Conservation (phyloP, 2,797 vertebrate species). For the Oophaga sylvatica region DNA sequence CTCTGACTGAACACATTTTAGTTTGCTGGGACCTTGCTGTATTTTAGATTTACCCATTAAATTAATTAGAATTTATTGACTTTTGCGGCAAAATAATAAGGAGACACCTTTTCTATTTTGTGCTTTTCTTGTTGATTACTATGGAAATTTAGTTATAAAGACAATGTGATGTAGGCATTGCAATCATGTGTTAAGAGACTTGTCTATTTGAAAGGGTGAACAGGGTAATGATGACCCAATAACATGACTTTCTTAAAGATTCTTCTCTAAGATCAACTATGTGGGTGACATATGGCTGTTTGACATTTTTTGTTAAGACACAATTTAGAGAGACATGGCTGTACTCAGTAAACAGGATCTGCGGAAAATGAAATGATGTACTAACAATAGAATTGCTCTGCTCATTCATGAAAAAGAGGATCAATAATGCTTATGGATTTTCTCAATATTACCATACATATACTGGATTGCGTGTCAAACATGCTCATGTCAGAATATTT, state of each 20-base stretch:
- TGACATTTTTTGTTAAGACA: too few species aligned
- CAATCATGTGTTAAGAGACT: too few species aligned
- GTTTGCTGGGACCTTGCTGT: too few species aligned
- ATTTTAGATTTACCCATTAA: background rate
- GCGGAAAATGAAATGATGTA: background rate
- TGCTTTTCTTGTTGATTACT: background rate
- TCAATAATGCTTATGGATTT: constrained; percentile 27
- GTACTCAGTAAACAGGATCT: background rate
- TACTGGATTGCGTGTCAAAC: background rate
- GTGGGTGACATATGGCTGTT: too few species aligned
- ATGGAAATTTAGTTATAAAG: too few species aligned
- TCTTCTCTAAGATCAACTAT: background rate
- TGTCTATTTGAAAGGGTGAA: too few species aligned
- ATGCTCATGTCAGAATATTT: constrained; percentile 7
- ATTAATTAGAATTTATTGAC: background rate
- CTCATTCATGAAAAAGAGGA: constrained; percentile 21
- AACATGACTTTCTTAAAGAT: background rate
- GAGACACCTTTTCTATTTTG: background rate
- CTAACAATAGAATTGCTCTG: constrained; percentile 14
- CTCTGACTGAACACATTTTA: background rate
- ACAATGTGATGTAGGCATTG: too few species aligned
- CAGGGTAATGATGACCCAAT: too few species aligned
- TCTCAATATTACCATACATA: constrained; percentile 24
- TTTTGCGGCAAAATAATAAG: background rate
- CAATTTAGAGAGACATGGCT: too few species aligned